These are phyloP conservation scores for Ormyrus pomaceus DNA, from an alignment of 2,888 invertebrate species.

Conservation along the genomic window DNA sequence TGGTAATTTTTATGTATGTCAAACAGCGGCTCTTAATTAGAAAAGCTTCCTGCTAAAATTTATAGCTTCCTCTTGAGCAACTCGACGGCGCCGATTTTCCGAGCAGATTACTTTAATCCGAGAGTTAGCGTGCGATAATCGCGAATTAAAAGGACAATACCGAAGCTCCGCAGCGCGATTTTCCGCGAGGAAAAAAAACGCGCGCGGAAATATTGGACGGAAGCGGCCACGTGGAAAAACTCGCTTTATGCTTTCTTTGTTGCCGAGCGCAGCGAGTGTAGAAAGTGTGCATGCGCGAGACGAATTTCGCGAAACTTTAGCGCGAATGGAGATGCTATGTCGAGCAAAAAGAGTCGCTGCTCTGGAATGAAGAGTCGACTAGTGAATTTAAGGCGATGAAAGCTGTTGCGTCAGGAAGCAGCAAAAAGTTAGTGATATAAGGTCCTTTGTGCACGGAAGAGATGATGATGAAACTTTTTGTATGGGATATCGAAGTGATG, in stretches of 20 bases:
- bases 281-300: constrained; percentile 40
- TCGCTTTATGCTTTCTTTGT: constrained; percentile 47
- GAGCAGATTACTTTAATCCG: neutral
- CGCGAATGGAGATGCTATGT: neutral
- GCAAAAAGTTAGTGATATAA: constrained; percentile 31
- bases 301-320: constrained; percentile 37
- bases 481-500: neutral
- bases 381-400: constrained; percentile 15
- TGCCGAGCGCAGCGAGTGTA: constrained; percentile 22
- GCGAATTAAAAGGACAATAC: neutral
- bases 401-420: constrained; percentile 15
- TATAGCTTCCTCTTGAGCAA: neutral
- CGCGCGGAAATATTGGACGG: constrained; percentile 44
- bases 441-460: constrained; percentile 5
- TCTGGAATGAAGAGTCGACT: neutral
- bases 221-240: constrained; percentile 19
- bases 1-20: neutral
- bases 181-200: constrained; percentile 41
- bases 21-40: neutral
- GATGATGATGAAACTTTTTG: constrained; percentile 12
- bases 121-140: neutral
- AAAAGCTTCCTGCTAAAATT: neutral
- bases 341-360: neutral
- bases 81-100: neutral
- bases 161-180: neutral